Evolutionary conservation across 2,888 invertebrate species (phyloP).

Genomic region (Perithous albicinctus): DNA sequence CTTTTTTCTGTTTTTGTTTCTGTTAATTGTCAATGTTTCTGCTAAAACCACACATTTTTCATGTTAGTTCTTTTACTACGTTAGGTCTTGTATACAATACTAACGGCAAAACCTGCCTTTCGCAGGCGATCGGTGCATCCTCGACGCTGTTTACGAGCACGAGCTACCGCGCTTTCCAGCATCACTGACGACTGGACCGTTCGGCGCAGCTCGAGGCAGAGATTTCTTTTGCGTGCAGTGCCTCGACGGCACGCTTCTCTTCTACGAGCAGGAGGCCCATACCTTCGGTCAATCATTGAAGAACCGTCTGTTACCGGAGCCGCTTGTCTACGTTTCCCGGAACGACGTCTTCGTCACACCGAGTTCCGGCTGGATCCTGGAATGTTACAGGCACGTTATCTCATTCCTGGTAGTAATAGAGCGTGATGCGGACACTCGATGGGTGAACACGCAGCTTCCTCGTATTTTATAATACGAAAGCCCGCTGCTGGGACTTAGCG

Average conservation of each 20-base stretch:
- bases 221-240: constrained; percentile 97
- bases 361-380: constrained; percentile 92
- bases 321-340: constrained; percentile 91
- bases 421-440: background rate
- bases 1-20: no score
- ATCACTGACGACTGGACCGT: constrained; percentile 92
- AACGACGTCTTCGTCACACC: constrained; percentile 95
- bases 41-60: no score
- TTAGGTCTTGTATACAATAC: background rate
- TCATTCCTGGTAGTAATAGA: constrained; percentile 29
- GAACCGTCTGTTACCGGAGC: constrained; percentile 93
- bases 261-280: constrained; percentile 97
- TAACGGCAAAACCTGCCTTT: constrained; percentile 9
- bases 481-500: no score
- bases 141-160: constrained; percentile 93
- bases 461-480: constrained; percentile 46
- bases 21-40: no score
- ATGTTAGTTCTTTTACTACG: no score
- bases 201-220: constrained; percentile 93
- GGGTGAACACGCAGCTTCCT: constrained; percentile 1
- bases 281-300: constrained; percentile 93
- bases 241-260: constrained; percentile 94
- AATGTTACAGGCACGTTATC: constrained; percentile 91
- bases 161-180: constrained; percentile 91
- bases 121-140: constrained; percentile 89